Conservation (phyloP, 1,140 invertebrate genomes). For the Ceratosolen fusciceps region DNA sequence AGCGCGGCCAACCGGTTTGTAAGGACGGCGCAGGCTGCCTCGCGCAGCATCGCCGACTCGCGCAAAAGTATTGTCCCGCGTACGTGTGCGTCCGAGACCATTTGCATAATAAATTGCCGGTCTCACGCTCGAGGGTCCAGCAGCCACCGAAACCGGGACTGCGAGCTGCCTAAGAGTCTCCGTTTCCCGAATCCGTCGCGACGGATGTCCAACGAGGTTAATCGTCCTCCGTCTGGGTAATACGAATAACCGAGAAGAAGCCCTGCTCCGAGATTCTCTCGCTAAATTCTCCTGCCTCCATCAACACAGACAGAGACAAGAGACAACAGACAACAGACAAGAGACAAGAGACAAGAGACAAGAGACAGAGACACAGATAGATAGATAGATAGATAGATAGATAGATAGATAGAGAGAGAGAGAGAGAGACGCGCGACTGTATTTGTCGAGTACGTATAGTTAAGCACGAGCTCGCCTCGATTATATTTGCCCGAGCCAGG, state of each 20-base stretch:
- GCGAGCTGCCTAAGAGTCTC: neutral
- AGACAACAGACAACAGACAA: too few species aligned
- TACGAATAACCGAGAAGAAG: neutral
- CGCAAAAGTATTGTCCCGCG: conserved; percentile 41
- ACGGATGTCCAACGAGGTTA: neutral
- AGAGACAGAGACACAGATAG: too few species aligned
- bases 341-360: too few species aligned
- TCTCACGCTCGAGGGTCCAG: conserved; percentile 36
- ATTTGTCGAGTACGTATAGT: too few species aligned
- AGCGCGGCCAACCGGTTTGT: conserved; percentile 52
- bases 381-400: too few species aligned
- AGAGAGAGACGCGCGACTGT: too few species aligned
- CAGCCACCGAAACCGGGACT: conserved; percentile 8
- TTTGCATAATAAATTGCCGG: conserved; percentile 57
- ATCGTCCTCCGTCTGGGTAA: neutral
- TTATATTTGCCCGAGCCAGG: too few species aligned
- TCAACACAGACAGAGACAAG: too few species aligned
- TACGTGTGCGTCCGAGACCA: conserved; percentile 10
- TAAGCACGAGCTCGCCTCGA: too few species aligned
- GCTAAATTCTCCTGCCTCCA: too few species aligned
- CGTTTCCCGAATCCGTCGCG: neutral
- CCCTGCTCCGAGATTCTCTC: neutral
- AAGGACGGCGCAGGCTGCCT: neutral
- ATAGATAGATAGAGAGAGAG: too few species aligned
- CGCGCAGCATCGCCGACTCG: conserved; percentile 42